A percentile compares a stretch with the other conserved stretches of the same genome.
phyloP scores from a whole-genome alignment of 1,140 invertebrate genomes.

The Bombus impatiens region DNA sequence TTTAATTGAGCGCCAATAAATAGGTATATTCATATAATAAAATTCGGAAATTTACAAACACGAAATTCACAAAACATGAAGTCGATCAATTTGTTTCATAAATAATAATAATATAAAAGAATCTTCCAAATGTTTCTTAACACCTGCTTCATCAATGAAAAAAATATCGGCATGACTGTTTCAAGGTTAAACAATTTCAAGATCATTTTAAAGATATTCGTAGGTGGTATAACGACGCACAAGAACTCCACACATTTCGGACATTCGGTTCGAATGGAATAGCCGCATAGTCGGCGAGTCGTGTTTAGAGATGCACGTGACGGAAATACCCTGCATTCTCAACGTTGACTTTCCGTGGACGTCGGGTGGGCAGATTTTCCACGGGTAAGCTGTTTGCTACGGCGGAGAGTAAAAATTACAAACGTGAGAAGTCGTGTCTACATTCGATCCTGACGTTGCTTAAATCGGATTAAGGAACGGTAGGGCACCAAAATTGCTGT shows the following conservation, averaged over 20 bases:
- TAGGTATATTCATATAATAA: too few species aligned
- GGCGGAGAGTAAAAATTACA: background rate
- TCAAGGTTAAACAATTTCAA: constrained; percentile 9
- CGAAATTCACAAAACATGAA: background rate
- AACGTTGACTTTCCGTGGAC: background rate
- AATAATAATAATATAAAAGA: too few species aligned
- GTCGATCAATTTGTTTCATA: background rate
- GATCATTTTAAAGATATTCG: constrained; percentile 33
- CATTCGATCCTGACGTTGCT: constrained; percentile 20
- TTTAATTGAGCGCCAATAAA: too few species aligned
- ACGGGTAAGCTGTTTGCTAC: background rate
- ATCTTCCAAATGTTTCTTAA: too few species aligned
- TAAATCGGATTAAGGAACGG: constrained; percentile 44
- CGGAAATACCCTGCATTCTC: constrained; percentile 35
- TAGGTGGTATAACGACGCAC: constrained; percentile 27
- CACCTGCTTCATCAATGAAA: background rate
- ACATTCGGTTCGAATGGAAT: constrained; percentile 29
- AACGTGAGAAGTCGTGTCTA: background rate
- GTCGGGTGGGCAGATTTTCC: constrained; percentile 3
- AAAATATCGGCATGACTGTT: background rate
- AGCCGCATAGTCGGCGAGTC: background rate
- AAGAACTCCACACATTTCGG: constrained; percentile 53
- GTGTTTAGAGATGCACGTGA: constrained; percentile 41
- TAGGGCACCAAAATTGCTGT: background rate
- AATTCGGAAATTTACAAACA: background rate